Base-by-base conservation (phyloP, 1,140 invertebrate genomes). In the Pararge aegeria region DNA sequence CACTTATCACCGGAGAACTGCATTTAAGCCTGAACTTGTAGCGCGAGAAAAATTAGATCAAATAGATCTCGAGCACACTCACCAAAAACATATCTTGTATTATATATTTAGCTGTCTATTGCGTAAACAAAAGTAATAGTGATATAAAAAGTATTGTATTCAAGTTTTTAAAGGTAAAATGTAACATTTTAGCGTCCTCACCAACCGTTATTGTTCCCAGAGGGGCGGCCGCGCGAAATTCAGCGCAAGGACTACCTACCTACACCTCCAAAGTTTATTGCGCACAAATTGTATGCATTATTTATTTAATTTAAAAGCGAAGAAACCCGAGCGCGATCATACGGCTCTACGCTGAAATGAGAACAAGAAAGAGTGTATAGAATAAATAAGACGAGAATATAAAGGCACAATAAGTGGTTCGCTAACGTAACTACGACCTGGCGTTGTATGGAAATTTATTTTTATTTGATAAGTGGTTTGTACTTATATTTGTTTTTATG, bases 271-370 rank as follows among this genome's bases (percentile, higher is more conserved):
- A 78, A 81, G 73, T 84, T 85, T 86, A 86, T 82, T 84, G 82
- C 80, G 74, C 83, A 80, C 81, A 87, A 87, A 87, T 87, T 86
- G 79, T 87, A 72, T 87, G 84, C 78, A 87, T 87, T 86, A 87
- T 87, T 87, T 87, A 87, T 87, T 87, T 87, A 87, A 87, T 87
- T 87, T 87, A 85, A 87, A 86, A 84, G 84, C 82, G 80, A 85
- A 87, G 82, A 87, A 80, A 79, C 82, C 80, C 74, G 67, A 71
- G 70, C 73, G 70, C 74, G 75, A 80, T 85, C 76, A 84, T 85
- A 78, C 82, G 67, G 69, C 70, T 68, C 65, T 66, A 66, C 73
- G 70, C 66, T 66, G 75, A 68, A 83, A 84, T 76, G 74, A 82
- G 74, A 75, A 75, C 70, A 70, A 58, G 68, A 77, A 81, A 81